phyloP scores from a whole-genome alignment of 2,113 vertebrate genomes.

The Takifugu bimaculatus region DNA sequence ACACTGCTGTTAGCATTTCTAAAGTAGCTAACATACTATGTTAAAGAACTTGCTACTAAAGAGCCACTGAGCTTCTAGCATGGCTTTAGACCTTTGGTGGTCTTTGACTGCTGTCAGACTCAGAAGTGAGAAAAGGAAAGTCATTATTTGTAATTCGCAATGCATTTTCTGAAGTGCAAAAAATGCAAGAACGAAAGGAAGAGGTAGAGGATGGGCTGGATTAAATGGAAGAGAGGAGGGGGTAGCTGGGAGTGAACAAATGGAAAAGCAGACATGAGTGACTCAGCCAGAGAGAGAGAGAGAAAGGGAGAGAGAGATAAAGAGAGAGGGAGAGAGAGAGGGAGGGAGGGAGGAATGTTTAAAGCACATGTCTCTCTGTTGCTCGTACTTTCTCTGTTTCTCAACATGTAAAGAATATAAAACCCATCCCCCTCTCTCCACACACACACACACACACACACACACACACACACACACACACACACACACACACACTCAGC shows the following conservation, averaged over 20 bases:
- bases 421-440: conserved; percentile 42
- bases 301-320: conserved; percentile 35
- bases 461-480: conserved; percentile 19
- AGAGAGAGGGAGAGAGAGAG: conserved; percentile 26
- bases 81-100: too few relatives aligned
- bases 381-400: conserved; percentile 43
- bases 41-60: too few relatives aligned
- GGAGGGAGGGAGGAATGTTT: conserved; percentile 52
- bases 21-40: too few relatives aligned
- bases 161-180: too few relatives aligned
- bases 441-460: conserved; percentile 37
- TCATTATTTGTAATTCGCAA: background rate
- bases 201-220: conserved; percentile 19
- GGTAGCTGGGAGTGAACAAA: conserved; percentile 42
- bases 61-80: too few relatives aligned
- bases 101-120: too few relatives aligned
- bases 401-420: conserved; percentile 54
- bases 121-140: background rate
- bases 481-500: conserved; percentile 8
- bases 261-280: conserved; percentile 46
- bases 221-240: conserved; percentile 25
- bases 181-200: conserved; percentile 1
- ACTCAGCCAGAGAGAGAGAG: conserved; percentile 36
- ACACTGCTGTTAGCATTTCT: too few relatives aligned
- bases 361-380: conserved; percentile 47